Base-by-base conservation (phyloP, 2,888 invertebrate species). In the Athalia circularis region DNA sequence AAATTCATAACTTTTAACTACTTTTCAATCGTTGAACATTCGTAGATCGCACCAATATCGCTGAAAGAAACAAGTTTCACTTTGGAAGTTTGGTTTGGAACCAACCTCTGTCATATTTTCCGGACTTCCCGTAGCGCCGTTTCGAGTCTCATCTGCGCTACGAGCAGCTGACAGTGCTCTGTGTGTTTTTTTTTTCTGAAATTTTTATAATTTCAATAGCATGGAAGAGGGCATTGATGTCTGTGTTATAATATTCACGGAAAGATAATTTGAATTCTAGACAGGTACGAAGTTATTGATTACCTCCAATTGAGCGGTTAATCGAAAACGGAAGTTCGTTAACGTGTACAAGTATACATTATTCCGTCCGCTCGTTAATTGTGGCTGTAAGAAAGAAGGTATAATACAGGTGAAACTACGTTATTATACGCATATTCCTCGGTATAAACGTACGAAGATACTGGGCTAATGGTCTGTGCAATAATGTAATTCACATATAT, bases 321-420 rank as follows among this genome's bases (percentile, higher is more conserved):
- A 75, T 57, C 62, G 62, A 54, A 48, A 62, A 43, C 61, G 75
- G 75, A 62, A 62, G 75, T 64, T 75, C 75, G 75, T 75, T 75
- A 75, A 62, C 11, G 15, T 43, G 62, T 75, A 75, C 62, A 75
- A 75, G 75, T 43, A 9, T 52, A 43, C 52, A 15, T 67, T 13
- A 1, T 65, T 3, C 13, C 45, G 59, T 59, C n/a, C 54, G 68
- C 29, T 29, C 11, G 68, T 68, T 68, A 68, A 68, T 68, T 68
- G 43, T 29, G 29, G 29, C 43, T 43, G n/a, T 9, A 70, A 13
- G 29, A 8, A 47, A 72, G 68, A 52, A 68, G 47, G 68, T 43
- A 43, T 64, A 64, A 43, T n/a, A n/a, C 75, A 75, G 75, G 64
- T 75, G 75, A 64, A 75, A 75, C 64, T 57, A 43, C 50, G 48